A percentile compares a stretch with the other conserved stretches of the same genome.
Conservation (phyloP, 2,113 vertebrate genomes). For the Pituophis catenifer region DNA sequence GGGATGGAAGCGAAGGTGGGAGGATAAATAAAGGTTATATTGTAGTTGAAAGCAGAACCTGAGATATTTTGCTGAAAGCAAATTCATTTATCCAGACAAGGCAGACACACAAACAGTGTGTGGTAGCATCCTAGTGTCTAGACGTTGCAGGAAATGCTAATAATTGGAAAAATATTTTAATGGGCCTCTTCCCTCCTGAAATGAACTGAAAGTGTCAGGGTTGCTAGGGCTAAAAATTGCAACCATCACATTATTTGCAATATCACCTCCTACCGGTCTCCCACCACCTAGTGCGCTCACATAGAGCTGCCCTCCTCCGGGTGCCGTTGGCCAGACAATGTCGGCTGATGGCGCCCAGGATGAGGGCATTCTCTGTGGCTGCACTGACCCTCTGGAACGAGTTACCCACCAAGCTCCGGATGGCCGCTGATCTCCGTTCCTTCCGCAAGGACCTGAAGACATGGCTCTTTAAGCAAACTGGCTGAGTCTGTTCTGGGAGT, state of each 20-base stretch:
- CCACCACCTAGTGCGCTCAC: too few relatives aligned
- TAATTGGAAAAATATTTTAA: conserved; percentile 35
- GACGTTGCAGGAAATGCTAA: conserved; percentile 22
- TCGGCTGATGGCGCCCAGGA: too few relatives aligned
- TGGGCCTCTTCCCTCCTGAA: background rate
- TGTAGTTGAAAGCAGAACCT: background rate
- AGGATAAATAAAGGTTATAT: background rate
- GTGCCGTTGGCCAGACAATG: too few relatives aligned
- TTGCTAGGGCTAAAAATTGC: conserved; percentile 26
- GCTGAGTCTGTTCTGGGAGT: too few relatives aligned
- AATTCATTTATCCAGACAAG: conserved; percentile 21
- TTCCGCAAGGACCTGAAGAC: too few relatives aligned
- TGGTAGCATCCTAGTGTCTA: conserved; percentile 15
- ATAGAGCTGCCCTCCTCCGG: too few relatives aligned
- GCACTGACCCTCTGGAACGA: too few relatives aligned
- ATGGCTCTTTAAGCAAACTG: too few relatives aligned
- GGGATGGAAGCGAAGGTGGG: background rate
- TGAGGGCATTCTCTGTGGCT: too few relatives aligned
- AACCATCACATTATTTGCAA: conserved; percentile 28
- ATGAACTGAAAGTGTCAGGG: conserved; percentile 8
- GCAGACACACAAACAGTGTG: background rate
- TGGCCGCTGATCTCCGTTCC: too few relatives aligned
- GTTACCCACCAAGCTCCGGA: too few relatives aligned
- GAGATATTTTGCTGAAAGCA: background rate
- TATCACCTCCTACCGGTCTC: too few relatives aligned